Evolutionary conservation across 2,888 invertebrate genomes (phyloP), one percentile per base, ranked within the genome.

Genomic region (Pseudoips prasinana): DNA sequence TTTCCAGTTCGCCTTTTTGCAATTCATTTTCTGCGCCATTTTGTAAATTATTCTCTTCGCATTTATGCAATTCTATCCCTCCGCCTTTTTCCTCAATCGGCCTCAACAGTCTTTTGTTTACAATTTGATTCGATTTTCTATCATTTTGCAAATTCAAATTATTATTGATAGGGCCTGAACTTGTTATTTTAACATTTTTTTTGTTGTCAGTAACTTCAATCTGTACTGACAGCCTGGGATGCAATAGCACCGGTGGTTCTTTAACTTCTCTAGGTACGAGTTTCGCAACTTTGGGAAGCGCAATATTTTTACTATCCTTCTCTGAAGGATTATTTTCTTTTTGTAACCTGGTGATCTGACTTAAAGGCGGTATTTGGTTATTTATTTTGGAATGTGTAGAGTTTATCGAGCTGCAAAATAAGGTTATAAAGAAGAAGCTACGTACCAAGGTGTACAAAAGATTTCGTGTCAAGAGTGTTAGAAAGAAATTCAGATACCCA

Each of bases 291-390:
- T 22, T 25, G 7, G 5, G n/a, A 9, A 3, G 23, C n/a, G 9
- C 8, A 23, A 9, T 8, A 22, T 14, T 25, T 34, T 18, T 27
- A 22, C 10, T 46, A 9, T 74, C 75, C 22, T 73, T 67, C 42
- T 64, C 72, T 6, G 53, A 25, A 5, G 67, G 79, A 53, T 77
- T 70, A 33, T 85, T 86, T 49, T 88, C 85, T 66, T 86, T 86
- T 69, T 85, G 85, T 43, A 75, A 56, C 49, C 67, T 83, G 29
- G 53, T 57, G n/a, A 48, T 29, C 33, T 54, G 53, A 46, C 57
- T 64, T 20, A 60, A 37, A 26, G 54, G 34, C 25, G 53, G 40
- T 31, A 63, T 25, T 22, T 40, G 43, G 37, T 59, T 54, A 39
- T 66, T 75, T 33, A 58, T 50, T 52, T 64, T 78, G 72, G 82